Conservation (phyloP, 2,888 invertebrate genomes). For the Sminthurides aquaticus region DNA sequence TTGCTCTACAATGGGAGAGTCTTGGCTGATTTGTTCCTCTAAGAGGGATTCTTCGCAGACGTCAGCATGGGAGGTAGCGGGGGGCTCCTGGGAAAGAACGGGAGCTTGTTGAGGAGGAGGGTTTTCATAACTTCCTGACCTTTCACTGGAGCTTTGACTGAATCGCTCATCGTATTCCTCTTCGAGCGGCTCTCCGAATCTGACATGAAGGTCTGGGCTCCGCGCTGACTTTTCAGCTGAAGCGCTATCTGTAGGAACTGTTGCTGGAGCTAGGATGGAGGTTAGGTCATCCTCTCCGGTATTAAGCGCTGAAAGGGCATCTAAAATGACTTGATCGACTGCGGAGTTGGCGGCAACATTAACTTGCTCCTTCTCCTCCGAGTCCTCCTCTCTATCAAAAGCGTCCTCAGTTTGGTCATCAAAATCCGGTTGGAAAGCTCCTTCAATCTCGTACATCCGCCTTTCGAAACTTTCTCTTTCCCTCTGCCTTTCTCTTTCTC, state of each 20-base stretch:
- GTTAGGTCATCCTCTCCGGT: constrained; percentile 17
- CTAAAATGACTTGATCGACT: constrained; percentile 39
- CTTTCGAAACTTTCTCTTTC: background rate
- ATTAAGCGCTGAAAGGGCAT: constrained; percentile 37
- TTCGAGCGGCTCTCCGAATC: constrained; percentile 9
- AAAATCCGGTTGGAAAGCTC: background rate
- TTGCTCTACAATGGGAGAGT: background rate
- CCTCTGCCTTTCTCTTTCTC: background rate
- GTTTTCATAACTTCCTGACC: background rate
- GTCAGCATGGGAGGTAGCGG: no score
- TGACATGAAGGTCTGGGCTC: background rate
- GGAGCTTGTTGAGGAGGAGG: background rate
- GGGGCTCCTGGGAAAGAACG: background rate
- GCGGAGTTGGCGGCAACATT: constrained; percentile 8
- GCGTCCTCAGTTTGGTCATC: background rate
- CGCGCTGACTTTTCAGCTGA: background rate
- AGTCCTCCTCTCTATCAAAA: background rate
- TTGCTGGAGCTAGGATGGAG: background rate
- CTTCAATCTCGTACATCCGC: background rate
- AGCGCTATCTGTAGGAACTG: background rate
- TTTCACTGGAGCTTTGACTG: constrained; percentile 8
- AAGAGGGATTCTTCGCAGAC: no score
- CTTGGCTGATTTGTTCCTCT: background rate
- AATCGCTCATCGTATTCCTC: constrained; percentile 9
- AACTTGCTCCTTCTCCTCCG: constrained; percentile 3